A percentile compares a stretch with the other conserved stretches of the same genome.
Evolutionary conservation across 2,888 invertebrate species (phyloP).

Genomic region (Hemithea aestivaria): DNA sequence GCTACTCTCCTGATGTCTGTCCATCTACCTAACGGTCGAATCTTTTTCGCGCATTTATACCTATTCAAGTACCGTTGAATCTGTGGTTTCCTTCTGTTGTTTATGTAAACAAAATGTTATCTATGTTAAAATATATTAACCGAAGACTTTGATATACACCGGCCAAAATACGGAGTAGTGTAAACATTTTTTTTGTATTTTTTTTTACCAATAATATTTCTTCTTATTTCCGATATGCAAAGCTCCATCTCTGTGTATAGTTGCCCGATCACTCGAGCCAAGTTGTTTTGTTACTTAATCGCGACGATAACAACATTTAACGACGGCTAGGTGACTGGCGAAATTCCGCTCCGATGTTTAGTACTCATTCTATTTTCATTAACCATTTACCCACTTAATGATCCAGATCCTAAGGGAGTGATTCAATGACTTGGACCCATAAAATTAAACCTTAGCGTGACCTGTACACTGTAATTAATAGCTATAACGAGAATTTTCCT

Average conservation of each 20-base stretch:
- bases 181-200: too few relatives aligned
- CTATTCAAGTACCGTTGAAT: too few relatives aligned
- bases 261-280: slow-evolving; percentile 36
- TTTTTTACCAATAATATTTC: too few relatives aligned
- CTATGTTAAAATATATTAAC: too few relatives aligned
- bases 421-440: slow-evolving; percentile 71
- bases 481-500: slow-evolving; percentile 37
- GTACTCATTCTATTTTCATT: slow-evolving; percentile 79
- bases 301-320: slow-evolving; percentile 78
- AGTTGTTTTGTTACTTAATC: slow-evolving; percentile 78
- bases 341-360: slow-evolving; percentile 78
- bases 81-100: too few relatives aligned
- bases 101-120: too few relatives aligned
- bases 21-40: too few relatives aligned
- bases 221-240: slow-evolving; percentile 2
- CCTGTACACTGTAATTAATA: slow-evolving; percentile 57
- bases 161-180: too few relatives aligned
- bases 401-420: slow-evolving; percentile 73
- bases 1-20: too few relatives aligned
- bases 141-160: too few relatives aligned
- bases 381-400: slow-evolving; percentile 79
- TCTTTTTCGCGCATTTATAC: too few relatives aligned
- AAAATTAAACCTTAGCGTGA: slow-evolving; percentile 74
- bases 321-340: slow-evolving; percentile 79
- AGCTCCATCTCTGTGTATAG: slow-evolving; percentile 9